phyloP scores from a whole-genome alignment of 2,888 invertebrate genomes.

The Celastrina argiolus region DNA sequence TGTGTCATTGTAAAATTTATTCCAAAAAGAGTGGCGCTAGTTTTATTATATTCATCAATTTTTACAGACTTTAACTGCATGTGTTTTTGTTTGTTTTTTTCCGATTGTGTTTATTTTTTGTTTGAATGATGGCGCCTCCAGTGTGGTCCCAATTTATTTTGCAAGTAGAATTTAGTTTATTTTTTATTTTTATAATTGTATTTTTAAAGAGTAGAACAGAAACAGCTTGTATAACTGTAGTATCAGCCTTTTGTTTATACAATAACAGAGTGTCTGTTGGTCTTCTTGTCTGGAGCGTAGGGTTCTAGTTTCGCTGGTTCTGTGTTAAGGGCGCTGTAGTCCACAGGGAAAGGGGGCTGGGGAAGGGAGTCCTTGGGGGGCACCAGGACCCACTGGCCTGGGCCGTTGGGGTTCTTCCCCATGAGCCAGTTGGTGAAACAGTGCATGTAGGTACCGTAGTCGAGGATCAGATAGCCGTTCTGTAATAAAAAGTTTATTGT shows the following conservation, averaged over 20 bases:
- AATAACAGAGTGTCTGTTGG: slow-evolving; percentile 83
- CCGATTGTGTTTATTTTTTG: too few species aligned
- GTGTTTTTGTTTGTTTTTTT: too few species aligned
- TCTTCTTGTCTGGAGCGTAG: slow-evolving; percentile 82
- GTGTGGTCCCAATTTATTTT: too few species aligned
- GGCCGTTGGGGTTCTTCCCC: slow-evolving; percentile 85
- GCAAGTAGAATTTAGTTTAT: too few species aligned
- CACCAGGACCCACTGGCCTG: slow-evolving; percentile 85
- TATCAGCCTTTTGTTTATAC: slow-evolving; percentile 56
- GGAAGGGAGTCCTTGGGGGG: slow-evolving; percentile 75
- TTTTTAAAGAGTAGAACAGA: too few species aligned
- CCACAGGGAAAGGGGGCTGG: slow-evolving; percentile 82
- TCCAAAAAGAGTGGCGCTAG: too few species aligned
- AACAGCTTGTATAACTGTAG: neutral
- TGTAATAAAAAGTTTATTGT: slow-evolving; percentile 63
- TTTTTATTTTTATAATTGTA: too few species aligned
- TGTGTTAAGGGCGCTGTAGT: slow-evolving; percentile 85
- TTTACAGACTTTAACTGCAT: too few species aligned
- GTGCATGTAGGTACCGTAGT: slow-evolving; percentile 82
- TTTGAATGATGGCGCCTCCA: too few species aligned
- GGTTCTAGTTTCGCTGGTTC: slow-evolving; percentile 83
- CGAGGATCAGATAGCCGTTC: slow-evolving; percentile 83
- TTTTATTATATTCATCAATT: too few species aligned
- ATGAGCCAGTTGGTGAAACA: slow-evolving; percentile 86
- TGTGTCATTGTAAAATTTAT: too few species aligned